Evolutionary conservation across 2,113 vertebrate genomes (phyloP), one percentile per base, ranked within the genome.

Genomic region (Junco hyemalis): DNA sequence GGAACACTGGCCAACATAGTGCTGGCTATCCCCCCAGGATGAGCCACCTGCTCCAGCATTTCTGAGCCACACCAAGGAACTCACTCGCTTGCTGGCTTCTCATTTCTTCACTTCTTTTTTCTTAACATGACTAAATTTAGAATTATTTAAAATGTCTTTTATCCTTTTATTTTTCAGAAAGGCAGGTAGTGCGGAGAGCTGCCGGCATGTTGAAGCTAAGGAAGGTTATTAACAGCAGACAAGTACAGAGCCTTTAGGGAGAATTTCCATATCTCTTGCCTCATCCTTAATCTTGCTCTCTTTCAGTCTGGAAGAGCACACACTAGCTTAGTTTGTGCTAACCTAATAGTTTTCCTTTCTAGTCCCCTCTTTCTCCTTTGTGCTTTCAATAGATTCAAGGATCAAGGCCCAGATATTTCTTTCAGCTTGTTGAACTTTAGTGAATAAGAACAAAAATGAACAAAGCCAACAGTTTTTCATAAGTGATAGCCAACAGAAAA

Each of bases 401-500:
- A 97, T 93, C 92, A 96, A 94, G 95, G 82, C 64, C 68, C 42
- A 88, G 68, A 12, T 88, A 92, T 90, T 82, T 95, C 74, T 88
- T 82, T 90, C 25, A 93, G 79, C 48, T 86, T 94, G 74, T 91
- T 94, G 82, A 88, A 94, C 64, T 93, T 94, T 1, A 70, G 29
- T 1, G 68, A 86, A 66, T 42, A 86, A 87, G 87, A 94, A 91
- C 40, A 90, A 93, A 93, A 96, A 93, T 78, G 80, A 96, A 93
- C 72, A 97, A 92, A 95, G 85, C 64, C 88, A 93, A 95, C 72
- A 83, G 29, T 88, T 96, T 94, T 94, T 96, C 77, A 23, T 92
- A 93, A 95, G 45, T 71, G 90, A 88, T 93, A 95, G 90, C 92
- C 93, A 97, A 95, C 76, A 95, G 88, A 95, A 94, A 96, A 93